phyloP scores from a whole-genome alignment of 2,113 vertebrate genomes.

The Connochaetes taurinus region DNA sequence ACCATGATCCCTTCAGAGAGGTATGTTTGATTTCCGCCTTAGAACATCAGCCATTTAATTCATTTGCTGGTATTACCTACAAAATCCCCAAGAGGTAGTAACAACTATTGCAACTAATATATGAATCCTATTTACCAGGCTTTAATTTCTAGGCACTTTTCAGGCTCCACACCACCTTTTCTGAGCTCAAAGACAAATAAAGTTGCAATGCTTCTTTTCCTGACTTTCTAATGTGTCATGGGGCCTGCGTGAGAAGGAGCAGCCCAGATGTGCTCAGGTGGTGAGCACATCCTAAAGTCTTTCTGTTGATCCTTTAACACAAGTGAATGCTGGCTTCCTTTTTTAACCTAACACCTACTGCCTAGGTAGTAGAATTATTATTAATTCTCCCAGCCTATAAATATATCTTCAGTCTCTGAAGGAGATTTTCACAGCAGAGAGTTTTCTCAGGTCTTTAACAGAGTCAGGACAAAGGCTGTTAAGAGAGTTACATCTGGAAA shows the following conservation, averaged over 20 bases:
- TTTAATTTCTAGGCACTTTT: background rate
- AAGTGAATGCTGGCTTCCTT: background rate
- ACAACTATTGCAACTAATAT: background rate
- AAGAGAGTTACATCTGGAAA: background rate
- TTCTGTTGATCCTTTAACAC: conserved; percentile 34
- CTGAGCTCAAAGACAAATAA: background rate
- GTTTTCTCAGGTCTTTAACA: conserved; percentile 46
- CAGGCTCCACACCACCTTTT: background rate
- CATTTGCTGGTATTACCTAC: background rate
- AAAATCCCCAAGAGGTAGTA: background rate
- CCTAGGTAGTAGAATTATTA: background rate
- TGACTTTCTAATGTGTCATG: background rate
- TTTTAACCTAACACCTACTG: conserved; percentile 21
- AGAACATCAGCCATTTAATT: background rate
- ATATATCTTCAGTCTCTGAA: conserved; percentile 21
- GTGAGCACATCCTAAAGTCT: background rate
- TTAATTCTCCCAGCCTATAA: conserved; percentile 35
- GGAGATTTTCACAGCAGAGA: conserved; percentile 25
- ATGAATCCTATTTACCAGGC: background rate
- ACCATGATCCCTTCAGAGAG: rapidly evolving
- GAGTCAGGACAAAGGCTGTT: background rate
- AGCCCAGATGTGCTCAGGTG: background rate
- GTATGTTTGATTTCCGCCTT: background rate
- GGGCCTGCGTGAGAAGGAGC: background rate
- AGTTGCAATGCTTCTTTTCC: background rate